Evolutionary conservation across 2,888 invertebrate species (phyloP).

Genomic region (Melanostoma mellinum): DNA sequence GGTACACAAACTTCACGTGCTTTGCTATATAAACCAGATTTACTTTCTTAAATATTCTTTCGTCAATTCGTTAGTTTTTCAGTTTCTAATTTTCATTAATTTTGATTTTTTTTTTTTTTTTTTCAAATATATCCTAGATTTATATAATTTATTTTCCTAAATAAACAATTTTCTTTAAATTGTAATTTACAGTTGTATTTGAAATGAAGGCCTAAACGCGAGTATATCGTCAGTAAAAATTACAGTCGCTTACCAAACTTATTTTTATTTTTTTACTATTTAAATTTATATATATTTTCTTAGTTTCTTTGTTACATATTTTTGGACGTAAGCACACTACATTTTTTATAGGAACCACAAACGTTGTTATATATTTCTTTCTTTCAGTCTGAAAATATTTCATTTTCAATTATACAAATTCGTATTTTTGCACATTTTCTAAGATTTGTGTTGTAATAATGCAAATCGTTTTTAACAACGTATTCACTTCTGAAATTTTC

Average conservation of each 20-base stretch:
- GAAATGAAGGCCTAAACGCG: conserved; percentile 87
- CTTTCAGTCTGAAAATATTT: conserved; percentile 72
- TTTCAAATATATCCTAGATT: conserved; percentile 29
- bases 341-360: conserved; percentile 77
- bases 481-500: conserved; percentile 24
- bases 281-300: conserved; percentile 71
- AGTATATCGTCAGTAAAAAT: conserved; percentile 85
- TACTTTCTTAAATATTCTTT: conserved; percentile 36
- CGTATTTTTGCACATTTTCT: conserved; percentile 45
- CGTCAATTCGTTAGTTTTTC: conserved; percentile 41
- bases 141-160: conserved; percentile 73
- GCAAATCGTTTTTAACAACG: conserved; percentile 30
- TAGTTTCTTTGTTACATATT: conserved; percentile 69
- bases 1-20: conserved; percentile 12
- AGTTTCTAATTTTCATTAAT: conserved; percentile 56
- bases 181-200: conserved; percentile 83
- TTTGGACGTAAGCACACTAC: conserved; percentile 78
- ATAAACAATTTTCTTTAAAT: conserved; percentile 82
- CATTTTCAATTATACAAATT: conserved; percentile 64
- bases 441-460: conserved; percentile 28
- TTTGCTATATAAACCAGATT: conserved; percentile 20
- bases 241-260: conserved; percentile 81
- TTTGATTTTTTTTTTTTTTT: conserved; percentile 72
- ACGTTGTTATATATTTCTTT: conserved; percentile 74
- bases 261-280: conserved; percentile 57